Percentiles rank a stretch among this genome's conserved stretches.
Conservation (phyloP, 2,888 invertebrate genomes). For the Drosophila prolongata region DNA sequence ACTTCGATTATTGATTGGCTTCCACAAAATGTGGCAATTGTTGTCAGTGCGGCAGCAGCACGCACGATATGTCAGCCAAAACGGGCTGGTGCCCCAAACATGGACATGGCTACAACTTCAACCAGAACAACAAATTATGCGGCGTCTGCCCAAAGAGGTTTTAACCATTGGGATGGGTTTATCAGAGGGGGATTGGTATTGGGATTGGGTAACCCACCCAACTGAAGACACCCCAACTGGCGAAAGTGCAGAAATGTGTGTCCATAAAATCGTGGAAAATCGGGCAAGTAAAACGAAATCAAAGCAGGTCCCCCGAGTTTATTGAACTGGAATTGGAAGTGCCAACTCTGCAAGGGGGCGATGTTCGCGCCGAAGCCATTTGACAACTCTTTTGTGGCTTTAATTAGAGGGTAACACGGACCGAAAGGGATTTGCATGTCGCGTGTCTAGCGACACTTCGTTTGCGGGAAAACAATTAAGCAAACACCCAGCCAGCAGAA, state of each 20-base stretch:
- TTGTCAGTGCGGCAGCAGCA: slow-evolving; percentile 44
- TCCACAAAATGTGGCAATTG: slow-evolving; percentile 76
- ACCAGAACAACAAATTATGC: slow-evolving; percentile 74
- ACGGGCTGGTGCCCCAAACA: slow-evolving; percentile 47
- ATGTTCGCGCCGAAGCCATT: slow-evolving; percentile 50
- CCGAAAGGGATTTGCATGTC: slow-evolving; percentile 61
- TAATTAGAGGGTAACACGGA: slow-evolving; percentile 34
- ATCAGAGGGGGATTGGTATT: slow-evolving; percentile 7
- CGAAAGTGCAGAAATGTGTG: slow-evolving; percentile 52
- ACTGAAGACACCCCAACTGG: slow-evolving; percentile 16
- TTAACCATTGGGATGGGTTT: slow-evolving; percentile 22
- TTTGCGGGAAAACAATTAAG: slow-evolving; percentile 47
- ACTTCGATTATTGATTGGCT: slow-evolving; percentile 77
- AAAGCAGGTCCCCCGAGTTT: slow-evolving; percentile 40
- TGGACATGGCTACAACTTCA: slow-evolving; percentile 53
- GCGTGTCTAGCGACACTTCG: slow-evolving; percentile 75
- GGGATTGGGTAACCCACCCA: slow-evolving; percentile 61
- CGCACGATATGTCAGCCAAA: slow-evolving; percentile 58
- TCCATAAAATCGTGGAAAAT: slow-evolving; percentile 56
- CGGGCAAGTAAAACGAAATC: slow-evolving; percentile 52
- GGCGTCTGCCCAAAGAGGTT: slow-evolving; percentile 60
- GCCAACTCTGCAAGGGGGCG: slow-evolving; percentile 43
- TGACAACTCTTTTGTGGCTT: slow-evolving; percentile 47
- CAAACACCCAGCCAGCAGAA: slow-evolving; percentile 54
- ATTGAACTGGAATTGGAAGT: slow-evolving; percentile 36